A percentile compares a stretch with the other conserved stretches of the same genome.
Conservation (phyloP, 37 sponge, comb jelly and placozoan species). For the Mnemiopsis leidyi region DNA sequence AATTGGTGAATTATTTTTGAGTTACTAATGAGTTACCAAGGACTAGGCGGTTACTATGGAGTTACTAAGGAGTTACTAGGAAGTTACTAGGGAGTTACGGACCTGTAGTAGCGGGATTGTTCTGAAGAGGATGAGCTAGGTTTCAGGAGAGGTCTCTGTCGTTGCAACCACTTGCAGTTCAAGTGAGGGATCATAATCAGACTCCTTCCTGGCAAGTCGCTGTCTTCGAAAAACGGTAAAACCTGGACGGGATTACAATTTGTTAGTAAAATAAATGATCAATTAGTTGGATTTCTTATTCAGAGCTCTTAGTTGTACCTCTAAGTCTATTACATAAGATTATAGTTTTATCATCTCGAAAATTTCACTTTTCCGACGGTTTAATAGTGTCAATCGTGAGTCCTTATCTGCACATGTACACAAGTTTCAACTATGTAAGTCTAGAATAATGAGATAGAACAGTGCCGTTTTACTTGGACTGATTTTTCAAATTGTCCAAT, state of each 20-base stretch:
- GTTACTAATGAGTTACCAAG: no score
- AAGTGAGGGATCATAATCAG: slow-evolving; percentile 44
- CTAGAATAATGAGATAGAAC: neutral
- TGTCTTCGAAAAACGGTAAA: slow-evolving; percentile 53
- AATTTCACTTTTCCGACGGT: neutral
- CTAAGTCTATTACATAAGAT: no score
- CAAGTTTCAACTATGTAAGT: neutral
- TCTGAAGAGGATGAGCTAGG: slow-evolving; percentile 8
- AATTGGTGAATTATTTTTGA: no score
- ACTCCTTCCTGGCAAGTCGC: slow-evolving; percentile 41
- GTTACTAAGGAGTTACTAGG: no score
- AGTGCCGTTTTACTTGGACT: neutral
- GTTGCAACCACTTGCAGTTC: slow-evolving; percentile 64
- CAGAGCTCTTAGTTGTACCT: no score
- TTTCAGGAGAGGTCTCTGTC: slow-evolving; percentile 64
- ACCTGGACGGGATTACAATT: slow-evolving; percentile 2
- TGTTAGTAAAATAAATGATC: no score
- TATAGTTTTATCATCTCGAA: neutral
- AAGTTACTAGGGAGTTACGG: neutral
- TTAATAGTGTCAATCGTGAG: neutral
- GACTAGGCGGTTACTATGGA: no score
- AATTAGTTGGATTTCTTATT: no score
- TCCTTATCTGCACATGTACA: neutral
- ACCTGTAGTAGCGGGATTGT: slow-evolving; percentile 62
- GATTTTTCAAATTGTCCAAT: neutral